Percentiles rank a stretch among this genome's conserved stretches.
Evolutionary conservation across 1,140 invertebrate species (phyloP).

Genomic region (Drosophila hydei): DNA sequence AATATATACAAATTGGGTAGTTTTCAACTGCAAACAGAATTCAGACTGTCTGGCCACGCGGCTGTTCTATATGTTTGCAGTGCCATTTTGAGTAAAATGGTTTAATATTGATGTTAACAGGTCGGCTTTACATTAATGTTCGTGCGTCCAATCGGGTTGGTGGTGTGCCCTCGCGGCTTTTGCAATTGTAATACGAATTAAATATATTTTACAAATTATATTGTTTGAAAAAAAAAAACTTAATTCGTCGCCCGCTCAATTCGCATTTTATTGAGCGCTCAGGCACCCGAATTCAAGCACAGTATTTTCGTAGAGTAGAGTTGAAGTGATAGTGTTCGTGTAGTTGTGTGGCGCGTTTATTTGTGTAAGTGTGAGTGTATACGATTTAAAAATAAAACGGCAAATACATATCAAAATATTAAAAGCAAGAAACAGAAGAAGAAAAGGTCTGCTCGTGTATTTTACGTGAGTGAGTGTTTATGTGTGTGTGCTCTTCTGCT

Average conservation of each 20-base stretch:
- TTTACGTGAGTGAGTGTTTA: conserved; percentile 8
- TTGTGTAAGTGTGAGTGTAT: conserved; percentile 35
- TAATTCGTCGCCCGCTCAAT: conserved; percentile 14
- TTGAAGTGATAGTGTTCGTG: conserved; percentile 22
- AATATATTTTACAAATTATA: background rate
- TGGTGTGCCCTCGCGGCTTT: conserved; percentile 34
- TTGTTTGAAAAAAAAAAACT: conserved; percentile 13
- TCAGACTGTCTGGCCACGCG: conserved; percentile 24
- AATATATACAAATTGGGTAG: background rate
- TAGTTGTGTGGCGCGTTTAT: conserved; percentile 12
- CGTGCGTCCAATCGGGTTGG: conserved; percentile 40
- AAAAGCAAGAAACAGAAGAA: conserved; percentile 61
- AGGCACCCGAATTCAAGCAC: background rate
- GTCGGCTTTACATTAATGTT: conserved; percentile 29
- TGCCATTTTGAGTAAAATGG: conserved; percentile 41
- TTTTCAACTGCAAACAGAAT: conserved; percentile 20
- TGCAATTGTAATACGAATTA: conserved; percentile 16
- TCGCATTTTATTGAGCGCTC: background rate
- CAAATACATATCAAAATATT: conserved; percentile 77
- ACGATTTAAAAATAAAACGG: conserved; percentile 76
- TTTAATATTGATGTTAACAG: conserved; percentile 10
- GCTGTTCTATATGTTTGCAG: conserved; percentile 17
- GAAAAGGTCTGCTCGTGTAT: conserved; percentile 39
- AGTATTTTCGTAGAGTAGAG: conserved; percentile 15
- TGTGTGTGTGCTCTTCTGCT: conserved; percentile 28